Conservation (phyloP, 2,888 invertebrate genomes). For the Aphidoletes aphidimyza region DNA sequence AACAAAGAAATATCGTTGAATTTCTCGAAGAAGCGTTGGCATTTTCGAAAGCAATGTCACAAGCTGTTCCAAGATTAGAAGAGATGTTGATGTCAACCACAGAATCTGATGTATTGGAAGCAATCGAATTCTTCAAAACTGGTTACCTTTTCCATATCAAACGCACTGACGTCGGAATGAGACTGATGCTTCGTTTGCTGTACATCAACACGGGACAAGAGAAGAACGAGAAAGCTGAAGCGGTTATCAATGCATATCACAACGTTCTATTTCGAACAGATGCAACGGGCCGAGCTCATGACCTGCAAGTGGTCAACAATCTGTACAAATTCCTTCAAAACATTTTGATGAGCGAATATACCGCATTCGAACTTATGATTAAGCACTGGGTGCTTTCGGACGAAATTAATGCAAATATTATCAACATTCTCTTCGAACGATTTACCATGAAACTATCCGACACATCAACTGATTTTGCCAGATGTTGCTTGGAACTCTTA, state of each 20-base stretch:
- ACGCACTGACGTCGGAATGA: conserved; percentile 76
- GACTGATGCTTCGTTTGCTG: conserved; percentile 80
- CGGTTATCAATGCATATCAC: conserved; percentile 81
- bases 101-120: conserved; percentile 82
- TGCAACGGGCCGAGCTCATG: conserved; percentile 66
- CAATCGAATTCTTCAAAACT: conserved; percentile 87
- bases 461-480: conserved; percentile 76
- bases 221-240: conserved; percentile 79
- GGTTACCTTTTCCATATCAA: conserved; percentile 82
- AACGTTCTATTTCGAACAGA: conserved; percentile 65
- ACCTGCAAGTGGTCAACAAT: conserved; percentile 70
- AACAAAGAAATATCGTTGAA: conserved; percentile 73
- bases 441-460: conserved; percentile 79
- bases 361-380: conserved; percentile 73
- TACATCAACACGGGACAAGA: conserved; percentile 67
- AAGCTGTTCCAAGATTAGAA: conserved; percentile 73
- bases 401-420: conserved; percentile 69
- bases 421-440: conserved; percentile 85
- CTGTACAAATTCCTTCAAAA: conserved; percentile 69
- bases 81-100: conserved; percentile 78
- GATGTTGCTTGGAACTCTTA: conserved; percentile 79
- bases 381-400: conserved; percentile 71
- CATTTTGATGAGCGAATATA: conserved; percentile 71
- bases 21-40: conserved; percentile 76
- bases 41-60: conserved; percentile 66